Evolutionary conservation across 1,140 invertebrate species (phyloP), one percentile per base, ranked within the genome.

Genomic region (Colletes gigas): DNA sequence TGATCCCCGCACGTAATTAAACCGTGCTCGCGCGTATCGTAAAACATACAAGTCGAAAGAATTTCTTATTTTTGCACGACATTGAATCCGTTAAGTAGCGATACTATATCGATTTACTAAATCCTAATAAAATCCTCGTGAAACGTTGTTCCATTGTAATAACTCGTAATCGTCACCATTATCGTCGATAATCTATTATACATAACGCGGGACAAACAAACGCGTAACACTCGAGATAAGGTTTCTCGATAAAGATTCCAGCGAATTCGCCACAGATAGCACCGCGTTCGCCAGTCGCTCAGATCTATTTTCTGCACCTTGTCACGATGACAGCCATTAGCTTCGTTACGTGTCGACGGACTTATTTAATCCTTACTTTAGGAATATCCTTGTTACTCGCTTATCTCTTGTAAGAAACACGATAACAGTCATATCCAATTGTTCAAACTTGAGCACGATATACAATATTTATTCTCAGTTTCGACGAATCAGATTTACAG

Each of bases 181-280:
- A 60, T 62, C 44, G 8, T 50, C 4, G 50, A 55, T 52, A 10
- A 63, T 77, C 44, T 70, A 15, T 0, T 77, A 1, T 14, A 55
- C 60, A 50, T 62, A 50, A 50, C 17, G 19, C 30, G 14, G 1
- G 9, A n/a, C 15, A 50, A 79, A 73, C 39, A 71, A n/a, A 4
- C 44, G 50, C 14, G 9, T 39, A 72, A 65, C 21, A n/a, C 12
- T 30, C 15, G 17, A 15, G 77, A 79, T 73, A 79, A 73, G 68
- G 9, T 8, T 1, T 12, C 4, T 7, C 52, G 68, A 72, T 62
- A 72, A 62, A 4, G 15, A 71, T 54, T 52, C 14, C 8, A 63
- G 44, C 9, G 6, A 41, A 19, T 7, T 21, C 50, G 15, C 39
- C n/a, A 30, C 21, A 30, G 2, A 30, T 4, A 47, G 4, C 14